Evolutionary conservation across 2,797 vertebrate genomes (phyloP).

Genomic region (Darevskia nairensis): DNA sequence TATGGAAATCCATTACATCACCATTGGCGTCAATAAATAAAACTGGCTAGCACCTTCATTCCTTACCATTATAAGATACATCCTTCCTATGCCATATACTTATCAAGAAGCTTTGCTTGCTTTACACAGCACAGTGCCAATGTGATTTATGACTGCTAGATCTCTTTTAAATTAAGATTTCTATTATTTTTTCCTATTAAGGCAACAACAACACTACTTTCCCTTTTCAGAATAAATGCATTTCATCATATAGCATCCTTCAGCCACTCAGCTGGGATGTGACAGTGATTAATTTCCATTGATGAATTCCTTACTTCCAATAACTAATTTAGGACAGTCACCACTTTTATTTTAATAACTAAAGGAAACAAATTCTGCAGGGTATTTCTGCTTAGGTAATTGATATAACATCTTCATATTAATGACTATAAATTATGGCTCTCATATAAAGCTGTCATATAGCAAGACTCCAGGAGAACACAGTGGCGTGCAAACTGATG

Average conservation of each 20-base stretch:
- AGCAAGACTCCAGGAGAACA: conserved; percentile 50
- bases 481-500: conserved; percentile 19
- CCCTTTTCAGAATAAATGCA: conserved; percentile 78
- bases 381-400: conserved; percentile 75
- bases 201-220: conserved; percentile 73
- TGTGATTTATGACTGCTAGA: conserved; percentile 80
- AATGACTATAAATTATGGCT: conserved; percentile 75
- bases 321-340: conserved; percentile 78
- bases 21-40: conserved; percentile 28
- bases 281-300: conserved; percentile 81
- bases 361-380: conserved; percentile 71
- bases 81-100: conserved; percentile 43
- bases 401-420: conserved; percentile 78
- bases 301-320: conserved; percentile 76
- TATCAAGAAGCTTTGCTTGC: conserved; percentile 71
- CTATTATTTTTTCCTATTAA: conserved; percentile 84
- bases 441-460: conserved; percentile 69
- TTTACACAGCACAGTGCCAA: conserved; percentile 68
- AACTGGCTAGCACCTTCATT: neutral
- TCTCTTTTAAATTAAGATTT: conserved; percentile 81
- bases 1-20: conserved; percentile 19
- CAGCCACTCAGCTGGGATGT: conserved; percentile 53
- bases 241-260: conserved; percentile 56
- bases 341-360: conserved; percentile 75
- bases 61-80: neutral